Conservation (phyloP, 2,797 vertebrate genomes). For the Eulemur coronatus region DNA sequence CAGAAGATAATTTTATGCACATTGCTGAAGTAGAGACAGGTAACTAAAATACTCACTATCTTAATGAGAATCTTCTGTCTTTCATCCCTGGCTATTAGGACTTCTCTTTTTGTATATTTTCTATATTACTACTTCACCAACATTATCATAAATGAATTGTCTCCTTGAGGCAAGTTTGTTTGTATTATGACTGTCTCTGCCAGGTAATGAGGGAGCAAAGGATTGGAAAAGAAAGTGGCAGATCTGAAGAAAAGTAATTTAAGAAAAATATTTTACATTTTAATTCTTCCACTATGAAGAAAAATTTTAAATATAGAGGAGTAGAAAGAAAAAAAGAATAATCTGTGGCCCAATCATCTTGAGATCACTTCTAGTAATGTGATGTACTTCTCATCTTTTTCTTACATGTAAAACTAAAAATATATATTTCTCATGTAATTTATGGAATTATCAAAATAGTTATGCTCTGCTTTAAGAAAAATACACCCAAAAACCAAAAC, state of each 20-base stretch:
- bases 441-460: neutral
- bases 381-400: neutral
- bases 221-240: neutral
- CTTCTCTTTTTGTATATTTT: neutral
- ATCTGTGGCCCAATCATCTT: neutral
- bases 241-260: neutral
- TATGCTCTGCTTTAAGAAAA: neutral
- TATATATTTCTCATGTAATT: neutral
- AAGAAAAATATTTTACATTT: neutral
- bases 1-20: constrained; percentile 93
- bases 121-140: neutral
- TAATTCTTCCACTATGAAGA: neutral
- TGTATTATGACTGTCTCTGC: neutral
- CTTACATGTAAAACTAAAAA: neutral
- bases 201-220: neutral
- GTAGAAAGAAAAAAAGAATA: neutral
- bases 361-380: neutral
- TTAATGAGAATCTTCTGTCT: neutral
- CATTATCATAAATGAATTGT: neutral
- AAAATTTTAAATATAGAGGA: neutral
- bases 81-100: neutral
- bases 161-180: neutral
- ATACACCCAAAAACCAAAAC: neutral
- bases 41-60: constrained; percentile 77
- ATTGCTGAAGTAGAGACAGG: constrained; percentile 94